phyloP scores from a whole-genome alignment of 2,797 vertebrate species.

The Enteromius trimaculatus region DNA sequence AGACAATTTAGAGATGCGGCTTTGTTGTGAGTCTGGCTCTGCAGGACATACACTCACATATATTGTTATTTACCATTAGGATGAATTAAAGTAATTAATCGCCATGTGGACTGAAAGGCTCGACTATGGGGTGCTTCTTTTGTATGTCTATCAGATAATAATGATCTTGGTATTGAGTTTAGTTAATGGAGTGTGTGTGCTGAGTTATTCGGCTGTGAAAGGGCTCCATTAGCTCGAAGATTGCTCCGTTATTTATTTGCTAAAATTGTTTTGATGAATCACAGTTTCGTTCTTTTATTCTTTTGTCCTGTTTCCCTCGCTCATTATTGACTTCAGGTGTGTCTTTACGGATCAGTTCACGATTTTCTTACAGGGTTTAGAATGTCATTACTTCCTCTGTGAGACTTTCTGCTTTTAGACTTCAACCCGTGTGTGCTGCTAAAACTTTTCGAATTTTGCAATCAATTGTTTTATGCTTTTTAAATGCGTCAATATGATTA shows the following conservation, averaged over 20 bases:
- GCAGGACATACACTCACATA: slow-evolving; percentile 38
- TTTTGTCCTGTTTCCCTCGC: slow-evolving; percentile 37
- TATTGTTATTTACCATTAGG: slow-evolving; percentile 48
- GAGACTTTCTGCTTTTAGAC: background rate
- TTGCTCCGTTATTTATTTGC: slow-evolving; percentile 53
- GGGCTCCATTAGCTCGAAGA: slow-evolving; percentile 48
- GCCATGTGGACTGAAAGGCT: slow-evolving; percentile 36
- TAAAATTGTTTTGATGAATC: slow-evolving; percentile 55
- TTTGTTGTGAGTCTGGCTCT: slow-evolving; percentile 25
- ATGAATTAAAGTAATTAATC: slow-evolving; percentile 48
- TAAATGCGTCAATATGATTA: background rate
- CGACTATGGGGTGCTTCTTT: slow-evolving; percentile 48
- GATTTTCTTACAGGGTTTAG: slow-evolving; percentile 32
- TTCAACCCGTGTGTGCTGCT: background rate
- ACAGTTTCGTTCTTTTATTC: slow-evolving; percentile 48
- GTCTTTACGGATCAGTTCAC: slow-evolving; percentile 49
- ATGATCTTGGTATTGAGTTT: slow-evolving; percentile 47
- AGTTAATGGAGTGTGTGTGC: slow-evolving; percentile 49
- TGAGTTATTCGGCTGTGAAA: slow-evolving; percentile 52
- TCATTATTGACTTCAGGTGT: slow-evolving; percentile 47
- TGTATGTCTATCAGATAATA: slow-evolving; percentile 40
- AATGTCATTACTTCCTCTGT: slow-evolving; percentile 36
- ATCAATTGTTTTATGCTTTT: slow-evolving; percentile 39
- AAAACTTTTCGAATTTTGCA: background rate
- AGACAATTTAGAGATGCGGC: slow-evolving; percentile 31